Conservation (phyloP, 2,113 vertebrate genomes). For the Anas platyrhynchos region DNA sequence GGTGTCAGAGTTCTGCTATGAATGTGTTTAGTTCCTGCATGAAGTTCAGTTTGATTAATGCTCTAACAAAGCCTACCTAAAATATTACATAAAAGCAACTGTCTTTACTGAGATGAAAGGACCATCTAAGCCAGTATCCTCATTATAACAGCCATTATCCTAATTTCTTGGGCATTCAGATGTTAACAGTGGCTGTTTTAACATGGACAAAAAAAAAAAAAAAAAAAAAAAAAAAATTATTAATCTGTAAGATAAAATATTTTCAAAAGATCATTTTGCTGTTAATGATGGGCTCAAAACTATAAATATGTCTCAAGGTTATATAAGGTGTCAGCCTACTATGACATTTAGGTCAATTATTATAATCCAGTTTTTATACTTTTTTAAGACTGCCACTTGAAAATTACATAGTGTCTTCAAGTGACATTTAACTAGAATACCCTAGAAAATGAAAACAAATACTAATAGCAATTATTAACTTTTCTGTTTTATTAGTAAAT, state of each 20-base stretch:
- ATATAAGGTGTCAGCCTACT: background rate
- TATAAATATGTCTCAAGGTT: background rate
- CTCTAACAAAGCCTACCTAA: background rate
- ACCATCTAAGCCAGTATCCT: background rate
- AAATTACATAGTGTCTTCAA: background rate
- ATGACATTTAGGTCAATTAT: background rate
- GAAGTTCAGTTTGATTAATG: background rate
- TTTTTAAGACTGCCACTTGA: background rate
- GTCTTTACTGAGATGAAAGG: background rate
- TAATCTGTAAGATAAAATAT: background rate
- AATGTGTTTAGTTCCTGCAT: background rate
- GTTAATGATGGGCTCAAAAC: background rate
- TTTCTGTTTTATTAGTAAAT: background rate
- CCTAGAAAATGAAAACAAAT: background rate
- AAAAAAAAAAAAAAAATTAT: background rate
- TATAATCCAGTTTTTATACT: background rate
- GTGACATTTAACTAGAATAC: background rate
- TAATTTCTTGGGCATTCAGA: background rate
- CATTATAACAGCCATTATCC: background rate
- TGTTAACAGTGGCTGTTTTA: background rate
- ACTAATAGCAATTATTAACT: background rate
- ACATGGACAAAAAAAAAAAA: background rate
- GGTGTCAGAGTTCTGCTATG: background rate
- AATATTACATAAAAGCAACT: background rate
- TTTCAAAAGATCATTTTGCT: background rate